phyloP scores from a whole-genome alignment of 2,797 vertebrate genomes.

The Hyperoplus lanceolatus region DNA sequence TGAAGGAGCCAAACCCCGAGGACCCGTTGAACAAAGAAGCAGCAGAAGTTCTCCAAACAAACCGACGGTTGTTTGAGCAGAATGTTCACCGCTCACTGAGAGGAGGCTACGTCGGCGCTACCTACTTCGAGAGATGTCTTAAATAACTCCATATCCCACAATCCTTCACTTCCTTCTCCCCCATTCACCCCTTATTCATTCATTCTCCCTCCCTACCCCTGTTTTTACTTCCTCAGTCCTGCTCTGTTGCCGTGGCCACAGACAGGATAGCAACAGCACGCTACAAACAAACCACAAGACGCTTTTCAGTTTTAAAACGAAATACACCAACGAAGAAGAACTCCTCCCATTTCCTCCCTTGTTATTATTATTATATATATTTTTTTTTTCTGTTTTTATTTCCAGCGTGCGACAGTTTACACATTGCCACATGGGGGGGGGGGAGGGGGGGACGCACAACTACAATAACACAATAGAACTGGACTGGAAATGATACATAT shows the following conservation, averaged over 20 bases:
- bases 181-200: background rate
- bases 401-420: conserved; percentile 77
- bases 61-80: conserved; percentile 95
- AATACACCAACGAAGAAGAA: conserved; percentile 41
- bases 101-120: conserved; percentile 94
- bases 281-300: conserved; percentile 65
- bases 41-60: conserved; percentile 94
- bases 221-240: conserved; percentile 18
- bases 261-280: conserved; percentile 47
- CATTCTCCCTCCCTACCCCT: background rate
- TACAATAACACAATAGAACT: conserved; percentile 58
- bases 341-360: background rate
- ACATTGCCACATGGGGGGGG: conserved; percentile 40
- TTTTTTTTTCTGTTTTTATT: conserved; percentile 56
- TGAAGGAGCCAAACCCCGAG: conserved; percentile 94
- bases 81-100: conserved; percentile 94
- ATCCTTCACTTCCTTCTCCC: background rate
- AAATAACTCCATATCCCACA: conserved; percentile 84
- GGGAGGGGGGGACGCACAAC: conserved; percentile 56
- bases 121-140: conserved; percentile 96
- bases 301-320: conserved; percentile 65
- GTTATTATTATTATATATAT: background rate
- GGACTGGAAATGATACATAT: conserved; percentile 47
- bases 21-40: conserved; percentile 96
- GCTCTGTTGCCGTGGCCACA: conserved; percentile 25